Conservation (phyloP, 2,888 invertebrate genomes). For the Pollenia griseotomentosa region DNA sequence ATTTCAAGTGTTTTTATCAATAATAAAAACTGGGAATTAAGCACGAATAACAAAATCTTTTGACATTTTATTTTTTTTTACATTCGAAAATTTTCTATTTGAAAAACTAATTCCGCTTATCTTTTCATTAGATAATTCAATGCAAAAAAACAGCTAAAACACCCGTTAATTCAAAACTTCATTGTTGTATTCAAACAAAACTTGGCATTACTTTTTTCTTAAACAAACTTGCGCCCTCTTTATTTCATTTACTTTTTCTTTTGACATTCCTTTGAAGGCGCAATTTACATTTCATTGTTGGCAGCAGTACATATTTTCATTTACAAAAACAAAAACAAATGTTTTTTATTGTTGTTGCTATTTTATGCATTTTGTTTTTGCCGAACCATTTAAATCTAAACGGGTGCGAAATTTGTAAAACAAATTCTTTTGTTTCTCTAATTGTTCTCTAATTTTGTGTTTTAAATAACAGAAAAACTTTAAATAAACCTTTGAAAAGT, state of each 20-base stretch:
- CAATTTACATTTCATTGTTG: conserved; percentile 60
- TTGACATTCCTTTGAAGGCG: conserved; percentile 35
- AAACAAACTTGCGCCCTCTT: neutral
- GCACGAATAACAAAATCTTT: no score
- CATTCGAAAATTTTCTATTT: no score
- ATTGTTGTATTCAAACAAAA: conserved; percentile 11
- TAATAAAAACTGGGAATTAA: no score
- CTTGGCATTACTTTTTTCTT: conserved; percentile 45
- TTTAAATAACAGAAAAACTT: neutral
- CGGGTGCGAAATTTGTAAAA: conserved; percentile 22
- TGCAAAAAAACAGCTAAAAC: neutral
- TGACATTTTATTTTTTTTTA: no score
- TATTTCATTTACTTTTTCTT: neutral
- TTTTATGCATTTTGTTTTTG: conserved; percentile 36
- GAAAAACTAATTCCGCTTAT: no score
- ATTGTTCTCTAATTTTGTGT: neutral
- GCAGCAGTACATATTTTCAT: conserved; percentile 40
- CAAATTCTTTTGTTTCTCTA: neutral
- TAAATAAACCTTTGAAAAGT: neutral
- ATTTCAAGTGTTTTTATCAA: no score
- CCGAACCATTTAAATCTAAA: conserved; percentile 50
- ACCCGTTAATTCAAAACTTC: neutral
- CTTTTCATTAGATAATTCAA: neutral
- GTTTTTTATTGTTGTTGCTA: conserved; percentile 43
- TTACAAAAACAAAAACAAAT: conserved; percentile 39